Evolutionary conservation across 2,113 vertebrate species (phyloP).

Genomic region (Atractosteus spatula): DNA sequence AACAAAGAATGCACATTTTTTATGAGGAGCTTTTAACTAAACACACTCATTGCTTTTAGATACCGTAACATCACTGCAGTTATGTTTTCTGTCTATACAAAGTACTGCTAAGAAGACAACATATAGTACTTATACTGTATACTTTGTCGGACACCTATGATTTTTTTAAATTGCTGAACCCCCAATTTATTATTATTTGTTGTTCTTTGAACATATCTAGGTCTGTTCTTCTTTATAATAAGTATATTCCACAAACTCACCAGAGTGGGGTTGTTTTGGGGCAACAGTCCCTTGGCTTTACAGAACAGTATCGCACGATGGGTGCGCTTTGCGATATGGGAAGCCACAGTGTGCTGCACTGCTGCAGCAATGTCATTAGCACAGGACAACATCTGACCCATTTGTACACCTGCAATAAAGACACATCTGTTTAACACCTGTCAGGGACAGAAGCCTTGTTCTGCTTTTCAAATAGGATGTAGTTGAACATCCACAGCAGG

Average conservation of each 20-base stretch:
- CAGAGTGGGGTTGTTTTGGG: slow-evolving; percentile 62
- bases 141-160: too few relatives aligned
- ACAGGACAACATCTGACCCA: slow-evolving; percentile 77
- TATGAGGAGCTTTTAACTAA: too few relatives aligned
- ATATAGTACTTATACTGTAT: too few relatives aligned
- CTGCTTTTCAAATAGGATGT: neutral
- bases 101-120: too few relatives aligned
- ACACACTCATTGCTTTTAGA: too few relatives aligned
- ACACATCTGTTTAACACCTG: slow-evolving; percentile 1
- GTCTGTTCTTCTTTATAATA: too few relatives aligned
- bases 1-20: too few relatives aligned
- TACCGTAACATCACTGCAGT: too few relatives aligned
- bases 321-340: slow-evolving; percentile 78
- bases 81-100: too few relatives aligned
- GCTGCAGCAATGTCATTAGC: slow-evolving; percentile 83
- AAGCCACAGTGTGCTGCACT: slow-evolving; percentile 68
- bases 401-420: slow-evolving; percentile 64
- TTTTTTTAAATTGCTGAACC: too few relatives aligned
- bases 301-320: slow-evolving; percentile 89
- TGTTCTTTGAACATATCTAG: too few relatives aligned
- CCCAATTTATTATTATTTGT: too few relatives aligned
- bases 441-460: neutral
- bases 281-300: slow-evolving; percentile 64
- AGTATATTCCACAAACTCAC: slow-evolving; percentile 56
- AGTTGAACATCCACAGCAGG: neutral